Base-by-base conservation (phyloP, 2,888 invertebrate genomes). In the Hirtodrosophila alboralis region DNA sequence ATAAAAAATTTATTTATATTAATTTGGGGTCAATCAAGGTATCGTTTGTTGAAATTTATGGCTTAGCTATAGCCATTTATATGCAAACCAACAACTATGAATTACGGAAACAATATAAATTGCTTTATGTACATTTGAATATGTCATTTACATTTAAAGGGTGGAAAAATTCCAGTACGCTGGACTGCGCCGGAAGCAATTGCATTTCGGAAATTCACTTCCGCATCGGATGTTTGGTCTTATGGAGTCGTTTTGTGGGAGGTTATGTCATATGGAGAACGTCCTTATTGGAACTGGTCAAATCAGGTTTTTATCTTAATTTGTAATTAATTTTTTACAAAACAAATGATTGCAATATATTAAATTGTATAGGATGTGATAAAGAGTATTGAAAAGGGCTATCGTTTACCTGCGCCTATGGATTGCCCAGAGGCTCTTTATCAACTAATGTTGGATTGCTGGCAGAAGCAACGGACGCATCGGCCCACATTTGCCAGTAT, bases 371-470 rank as follows among this genome's bases (percentile, higher is more conserved):
- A 99, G 91, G 98, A 98, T 91, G 99, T 99, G 66, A 99, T 99
- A 86, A 98, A 98, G 89, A 97, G 98, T 68, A 98, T 99, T 90
- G 99, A 99, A 89, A 97, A 98, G 87, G 99, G 98, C 14, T 99
- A 98, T 91, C 94, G 98, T 89, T 92, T 97, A 65, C 97, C 97
- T 44, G 96, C 97, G 7, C 97, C 97, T 4, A 97, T 97, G 98
- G 98, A 99, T 90, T 99, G 99, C 90, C 99, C 99, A 0, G 98
- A 98, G 91, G 97, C 98, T 30, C 95, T 99, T 53, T 98, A 99
- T 91, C 97, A 98, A 91, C 92, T 99, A 47, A 99, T 99, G 98
- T 92, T 99, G 63, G 98, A 98, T 91, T 98, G 98, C 90, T 99
- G 99, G 99, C 97, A 98, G 91, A 97, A 98, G 90, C 99, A 99